Percentiles rank a stretch among this genome's conserved stretches.
Evolutionary conservation across 2,113 vertebrate genomes (phyloP).

Genomic region (Gallinago undulata): DNA sequence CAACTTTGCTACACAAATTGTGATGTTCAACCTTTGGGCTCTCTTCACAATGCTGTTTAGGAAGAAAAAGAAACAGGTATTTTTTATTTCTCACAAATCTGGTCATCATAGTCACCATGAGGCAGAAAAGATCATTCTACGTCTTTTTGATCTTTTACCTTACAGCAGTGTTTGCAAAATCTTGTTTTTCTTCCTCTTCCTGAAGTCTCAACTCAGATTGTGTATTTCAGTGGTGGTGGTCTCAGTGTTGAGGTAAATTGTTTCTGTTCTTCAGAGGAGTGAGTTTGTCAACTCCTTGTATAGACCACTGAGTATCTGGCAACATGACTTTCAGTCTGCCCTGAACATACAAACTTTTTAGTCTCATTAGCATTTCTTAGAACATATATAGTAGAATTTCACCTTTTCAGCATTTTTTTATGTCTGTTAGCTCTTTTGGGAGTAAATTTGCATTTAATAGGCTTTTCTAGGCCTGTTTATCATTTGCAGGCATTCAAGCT

Average conservation of each 20-base stretch:
- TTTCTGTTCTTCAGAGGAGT: background rate
- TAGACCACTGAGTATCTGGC: background rate
- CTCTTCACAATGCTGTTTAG: background rate
- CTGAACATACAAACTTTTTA: background rate
- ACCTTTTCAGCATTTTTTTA: background rate
- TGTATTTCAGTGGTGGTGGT: background rate
- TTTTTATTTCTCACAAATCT: background rate
- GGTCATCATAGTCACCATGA: too few relatives aligned
- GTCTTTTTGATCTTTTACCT: background rate
- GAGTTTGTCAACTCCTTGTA: background rate
- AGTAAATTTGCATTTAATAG: background rate
- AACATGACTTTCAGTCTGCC: background rate
- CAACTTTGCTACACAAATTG: background rate
- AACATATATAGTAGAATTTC: background rate
- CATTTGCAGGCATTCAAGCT: background rate
- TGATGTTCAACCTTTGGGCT: background rate
- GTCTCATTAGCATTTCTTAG: background rate
- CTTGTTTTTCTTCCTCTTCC: background rate
- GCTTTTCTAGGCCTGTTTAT: background rate
- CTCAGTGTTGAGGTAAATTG: background rate
- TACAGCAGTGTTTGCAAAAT: background rate
- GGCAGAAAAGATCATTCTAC: background rate
- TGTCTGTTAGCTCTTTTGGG: background rate
- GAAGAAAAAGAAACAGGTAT: background rate
- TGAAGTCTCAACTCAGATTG: background rate